Evolutionary conservation across 2,888 invertebrate species (phyloP), one percentile per base, ranked within the genome.

Genomic region (Campaea margaritaria): DNA sequence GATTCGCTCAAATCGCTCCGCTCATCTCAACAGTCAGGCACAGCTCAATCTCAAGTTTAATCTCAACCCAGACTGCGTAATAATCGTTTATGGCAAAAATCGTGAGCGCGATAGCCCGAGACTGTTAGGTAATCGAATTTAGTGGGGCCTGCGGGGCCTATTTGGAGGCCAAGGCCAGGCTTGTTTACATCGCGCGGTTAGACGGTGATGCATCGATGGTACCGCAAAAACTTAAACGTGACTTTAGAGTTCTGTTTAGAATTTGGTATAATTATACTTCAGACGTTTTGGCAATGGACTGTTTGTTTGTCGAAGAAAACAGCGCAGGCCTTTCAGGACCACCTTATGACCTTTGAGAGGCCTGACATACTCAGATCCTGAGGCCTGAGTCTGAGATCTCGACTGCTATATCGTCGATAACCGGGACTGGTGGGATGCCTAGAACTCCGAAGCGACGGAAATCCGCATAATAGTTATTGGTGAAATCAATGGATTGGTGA

Each of bases 101-200:
- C 87, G 86, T 88, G 85, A 86, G 81, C 83, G 76, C 85, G 83
- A 83, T 84, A 86, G 81, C 81, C 62, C 79, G 79, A 77, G 74
- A 72, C 74, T 78, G 81, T 89, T 88, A 85, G 77, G 81, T 88
- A 87, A 90, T 87, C 86, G 84, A 88, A 89, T 91, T 88, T 85
- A 79, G 86, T 83, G 86, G 80, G 84, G 83, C 84, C 86, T 80
- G 76, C 81, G 85, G 83, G 31, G 78, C 80, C 87, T 81, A 90
- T 90, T n/a, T 91, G 89, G 84, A 83, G 89, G 90, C 89, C 91
- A 91, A 92, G 91, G 91, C 78, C 87, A 79, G 67, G 49, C 73
- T 79, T 92, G 91, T 92, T 92, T 91, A 91, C 89, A 85, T 82
- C 82, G 82, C 78, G 70, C 67, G 75, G 75, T 74, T 72, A 72